These are phyloP conservation scores for Aspidapion aeneum DNA, from an alignment of 2,888 invertebrate species.

Conservation along the genomic window DNA sequence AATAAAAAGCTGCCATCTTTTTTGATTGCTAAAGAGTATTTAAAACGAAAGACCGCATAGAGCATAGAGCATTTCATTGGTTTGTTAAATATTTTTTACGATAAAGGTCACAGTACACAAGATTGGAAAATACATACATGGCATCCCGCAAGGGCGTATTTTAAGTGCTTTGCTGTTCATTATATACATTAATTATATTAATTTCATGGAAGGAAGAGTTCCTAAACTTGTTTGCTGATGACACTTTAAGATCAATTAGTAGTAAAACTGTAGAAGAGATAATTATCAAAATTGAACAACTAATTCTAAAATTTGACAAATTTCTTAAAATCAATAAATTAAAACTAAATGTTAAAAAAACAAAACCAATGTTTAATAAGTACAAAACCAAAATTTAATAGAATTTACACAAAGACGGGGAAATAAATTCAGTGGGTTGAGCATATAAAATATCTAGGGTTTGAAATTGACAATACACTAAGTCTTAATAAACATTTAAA, in stretches of 20 bases:
- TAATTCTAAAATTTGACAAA: conserved; percentile 8
- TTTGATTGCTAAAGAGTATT: neutral
- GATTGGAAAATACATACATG: neutral
- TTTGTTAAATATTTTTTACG: no score
- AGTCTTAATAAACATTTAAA: neutral
- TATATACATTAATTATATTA: conserved; percentile 1
- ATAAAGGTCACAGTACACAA: no score
- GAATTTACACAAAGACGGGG: neutral
- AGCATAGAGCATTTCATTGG: neutral
- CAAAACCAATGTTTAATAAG: neutral
- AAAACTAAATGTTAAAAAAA: conserved; percentile 12
- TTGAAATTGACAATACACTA: neutral
- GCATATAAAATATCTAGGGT: neutral
- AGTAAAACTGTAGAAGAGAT: conserved; percentile 2
- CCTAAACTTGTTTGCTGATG: conserved; percentile 11
- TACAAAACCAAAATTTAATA: neutral
- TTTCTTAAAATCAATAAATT: conserved; percentile 13
- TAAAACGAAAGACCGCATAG: neutral
- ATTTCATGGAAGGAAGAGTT: neutral
- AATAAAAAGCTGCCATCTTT: neutral
- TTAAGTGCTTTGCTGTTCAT: conserved; percentile 3
- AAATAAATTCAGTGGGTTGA: conserved; percentile 5
- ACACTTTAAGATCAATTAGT: conserved; percentile 11
- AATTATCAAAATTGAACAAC: conserved; percentile 8
- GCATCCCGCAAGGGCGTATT: conserved; percentile 3